These are phyloP conservation scores for Tapirus terrestris DNA, from an alignment of 2,113 vertebrate species.

Conservation along the genomic window DNA sequence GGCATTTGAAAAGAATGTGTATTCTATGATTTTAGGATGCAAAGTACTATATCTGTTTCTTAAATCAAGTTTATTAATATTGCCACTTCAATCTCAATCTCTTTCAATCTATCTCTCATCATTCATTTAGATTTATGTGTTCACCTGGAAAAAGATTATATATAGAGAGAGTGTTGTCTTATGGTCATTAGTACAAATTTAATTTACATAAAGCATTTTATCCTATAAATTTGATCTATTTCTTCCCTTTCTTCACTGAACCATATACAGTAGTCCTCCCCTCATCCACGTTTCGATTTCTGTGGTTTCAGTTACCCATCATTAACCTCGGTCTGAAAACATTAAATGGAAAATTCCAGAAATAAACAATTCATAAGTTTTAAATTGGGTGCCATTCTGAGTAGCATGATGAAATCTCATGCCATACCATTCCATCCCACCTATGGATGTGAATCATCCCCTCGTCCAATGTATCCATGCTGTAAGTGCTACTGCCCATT, in stretches of 20 bases:
- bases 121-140: not conserved
- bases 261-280: not conserved
- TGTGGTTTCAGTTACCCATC: too few relatives aligned
- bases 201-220: not conserved
- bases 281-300: too few relatives aligned
- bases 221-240: not conserved
- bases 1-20: not conserved
- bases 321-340: not conserved
- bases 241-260: not conserved
- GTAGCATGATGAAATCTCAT: not conserved
- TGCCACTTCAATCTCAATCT: not conserved
- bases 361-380: not conserved
- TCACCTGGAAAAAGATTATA: not conserved
- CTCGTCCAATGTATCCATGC: not conserved
- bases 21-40: not conserved
- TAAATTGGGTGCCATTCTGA: not conserved
- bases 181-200: not conserved
- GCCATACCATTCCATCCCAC: accelerated
- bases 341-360: not conserved
- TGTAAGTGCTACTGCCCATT: too few relatives aligned
- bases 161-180: not conserved
- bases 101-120: not conserved
- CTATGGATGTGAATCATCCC: not conserved
- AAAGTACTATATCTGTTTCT: not conserved
- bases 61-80: not conserved